Evolutionary conservation across 1,140 invertebrate genomes (phyloP).

Genomic region (Littorina saxatilis): DNA sequence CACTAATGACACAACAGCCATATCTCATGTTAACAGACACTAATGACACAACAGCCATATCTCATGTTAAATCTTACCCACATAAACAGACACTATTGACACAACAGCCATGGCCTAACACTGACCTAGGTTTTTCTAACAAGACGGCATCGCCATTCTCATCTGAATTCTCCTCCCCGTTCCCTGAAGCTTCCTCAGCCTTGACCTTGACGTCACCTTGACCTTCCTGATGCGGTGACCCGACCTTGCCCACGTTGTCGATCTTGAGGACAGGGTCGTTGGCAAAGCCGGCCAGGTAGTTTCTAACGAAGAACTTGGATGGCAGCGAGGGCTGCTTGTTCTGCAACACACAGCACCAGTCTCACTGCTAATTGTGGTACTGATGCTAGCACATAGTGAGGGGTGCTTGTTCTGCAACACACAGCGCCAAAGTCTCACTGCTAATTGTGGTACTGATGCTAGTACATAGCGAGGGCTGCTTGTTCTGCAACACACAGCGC

Average conservation of each 20-base stretch:
- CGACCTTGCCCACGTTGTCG: conserved; percentile 34
- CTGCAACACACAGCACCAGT: conserved; percentile 75
- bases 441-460: no score
- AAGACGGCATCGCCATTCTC: conserved; percentile 57
- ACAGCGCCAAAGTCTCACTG: no score
- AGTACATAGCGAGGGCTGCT: conserved; percentile 84
- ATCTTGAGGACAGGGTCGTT: conserved; percentile 83
- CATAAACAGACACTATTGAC: no score
- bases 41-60: no score
- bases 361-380: no score
- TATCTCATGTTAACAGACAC: no score
- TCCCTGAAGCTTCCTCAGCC: conserved; percentile 32
- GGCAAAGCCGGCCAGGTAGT: conserved; percentile 90
- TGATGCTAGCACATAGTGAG: no score
- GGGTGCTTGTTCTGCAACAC: no score
- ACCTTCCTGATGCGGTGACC: no score
- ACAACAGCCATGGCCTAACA: no score
- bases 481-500: conserved; percentile 77
- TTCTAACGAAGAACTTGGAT: conserved; percentile 88
- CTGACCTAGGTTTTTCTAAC: conserved; percentile 43
- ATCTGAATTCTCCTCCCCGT: conserved; percentile 46
- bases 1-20: no score
- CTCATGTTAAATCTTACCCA: no score
- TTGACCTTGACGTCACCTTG: neutral
- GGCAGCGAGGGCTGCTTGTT: conserved; percentile 85